These are phyloP conservation scores for Ianthella basta DNA, from an alignment of 37 sponge, comb jelly and placozoan genomes.

Conservation along the genomic window DNA sequence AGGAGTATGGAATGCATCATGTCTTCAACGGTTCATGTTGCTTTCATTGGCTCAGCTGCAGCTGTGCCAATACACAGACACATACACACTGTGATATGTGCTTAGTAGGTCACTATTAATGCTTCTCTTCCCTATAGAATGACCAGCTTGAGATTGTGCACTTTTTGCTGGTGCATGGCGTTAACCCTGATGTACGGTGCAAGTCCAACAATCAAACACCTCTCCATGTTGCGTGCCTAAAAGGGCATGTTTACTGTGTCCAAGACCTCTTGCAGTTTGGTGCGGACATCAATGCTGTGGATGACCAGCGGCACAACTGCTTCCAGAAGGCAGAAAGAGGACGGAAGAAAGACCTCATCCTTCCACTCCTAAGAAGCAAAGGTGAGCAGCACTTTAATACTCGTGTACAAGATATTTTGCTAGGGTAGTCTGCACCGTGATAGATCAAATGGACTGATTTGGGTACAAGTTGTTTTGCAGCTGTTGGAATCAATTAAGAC, in stretches of 20 bases:
- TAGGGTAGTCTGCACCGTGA: no score
- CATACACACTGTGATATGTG: no score
- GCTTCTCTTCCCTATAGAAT: not conserved
- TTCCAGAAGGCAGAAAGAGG: conserved; percentile 67
- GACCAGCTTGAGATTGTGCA: conserved; percentile 76
- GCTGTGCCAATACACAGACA: no score
- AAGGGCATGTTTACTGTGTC: conserved; percentile 64
- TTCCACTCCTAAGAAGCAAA: conserved; percentile 70
- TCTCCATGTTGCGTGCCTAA: conserved; percentile 65
- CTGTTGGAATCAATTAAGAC: no score
- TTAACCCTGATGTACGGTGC: conserved; percentile 49
- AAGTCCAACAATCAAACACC: conserved; percentile 55
- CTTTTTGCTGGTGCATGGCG: conserved; percentile 56
- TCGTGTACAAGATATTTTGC: no score
- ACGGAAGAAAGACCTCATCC: conserved; percentile 59
- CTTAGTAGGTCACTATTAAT: not conserved
- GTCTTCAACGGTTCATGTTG: no score
- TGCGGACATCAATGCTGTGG: conserved; percentile 55
- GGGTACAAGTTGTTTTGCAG: no score
- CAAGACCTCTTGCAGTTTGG: conserved; percentile 56
- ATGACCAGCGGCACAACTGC: conserved; percentile 58
- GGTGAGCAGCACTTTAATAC: conserved; percentile 42
- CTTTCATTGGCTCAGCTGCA: no score
- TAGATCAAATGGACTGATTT: no score
- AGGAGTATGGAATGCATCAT: no score